Evolutionary conservation across 2,888 invertebrate genomes (phyloP), one percentile per base, ranked within the genome.

Genomic region (Gandaritis pyraliata): DNA sequence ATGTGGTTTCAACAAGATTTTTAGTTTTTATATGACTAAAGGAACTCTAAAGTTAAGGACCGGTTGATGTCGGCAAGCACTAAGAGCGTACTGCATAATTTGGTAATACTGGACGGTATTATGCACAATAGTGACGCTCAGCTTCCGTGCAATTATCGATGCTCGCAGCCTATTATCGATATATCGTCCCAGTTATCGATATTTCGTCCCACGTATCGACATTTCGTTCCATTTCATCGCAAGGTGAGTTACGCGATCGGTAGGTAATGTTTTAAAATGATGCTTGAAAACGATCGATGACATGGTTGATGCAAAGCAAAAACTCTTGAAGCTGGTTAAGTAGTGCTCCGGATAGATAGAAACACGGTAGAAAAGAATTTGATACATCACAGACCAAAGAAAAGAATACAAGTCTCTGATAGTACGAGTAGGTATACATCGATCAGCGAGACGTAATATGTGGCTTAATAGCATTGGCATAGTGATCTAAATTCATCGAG

Each of bases 61-160:
- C 78, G 81, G 85, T 84, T 68, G 55, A 55, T 51, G 58, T 53
- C 70, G 29, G 67, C 69, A 71, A 70, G 64, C 58, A 69, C 66
- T 68, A 43, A 43, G 47, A 51, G 8, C 63, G 61, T 68, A 75
- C 81, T 77, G 76, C 86, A 84, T 90, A 89, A 89, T 90, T 90
- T 86, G 80, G 85, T 84, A 85, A 86, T 87, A 80, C 78, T 78
- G 85, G 77, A 79, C 81, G 81, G 85, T 81, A 89, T 90, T 89
- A 89, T 82, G 84, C 84, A 88, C 86, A 86, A 87, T 88, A 85
- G 89, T 85, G 83, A 78, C 77, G 84, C 78, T 72, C 76, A 53
- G 78, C 85, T 83, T 83, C 85, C 80, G 80, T 87, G 73, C 81
- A 90, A 90, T 90, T 90, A 90, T 85, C 80, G 84, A 80, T 80